Conservation (phyloP, 2,888 invertebrate genomes). For the Hirtodrosophila alboralis region DNA sequence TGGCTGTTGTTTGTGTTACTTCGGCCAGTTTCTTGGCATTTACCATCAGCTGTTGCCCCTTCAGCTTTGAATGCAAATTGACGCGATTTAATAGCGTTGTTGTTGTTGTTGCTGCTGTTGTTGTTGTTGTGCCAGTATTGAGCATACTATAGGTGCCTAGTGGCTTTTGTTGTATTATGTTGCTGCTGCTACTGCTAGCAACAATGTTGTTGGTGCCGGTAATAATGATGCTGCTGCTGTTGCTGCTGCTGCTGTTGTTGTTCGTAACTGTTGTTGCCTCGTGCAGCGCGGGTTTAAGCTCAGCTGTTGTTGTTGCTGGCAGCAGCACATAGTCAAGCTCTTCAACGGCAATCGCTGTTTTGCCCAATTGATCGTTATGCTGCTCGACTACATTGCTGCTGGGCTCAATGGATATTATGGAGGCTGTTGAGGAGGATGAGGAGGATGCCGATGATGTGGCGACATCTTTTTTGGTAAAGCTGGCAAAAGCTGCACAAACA, state of each 20-base stretch:
- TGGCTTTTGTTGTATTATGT: constrained; percentile 16
- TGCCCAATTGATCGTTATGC: constrained; percentile 34
- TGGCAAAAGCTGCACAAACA: constrained; percentile 50
- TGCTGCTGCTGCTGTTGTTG: constrained; percentile 18
- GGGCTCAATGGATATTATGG: constrained; percentile 68
- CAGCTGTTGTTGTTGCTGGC: constrained; percentile 59
- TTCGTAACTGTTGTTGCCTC: constrained; percentile 34
- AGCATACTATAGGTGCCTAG: constrained; percentile 59
- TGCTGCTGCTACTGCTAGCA: constrained; percentile 6
- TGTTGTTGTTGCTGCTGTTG: constrained; percentile 24
- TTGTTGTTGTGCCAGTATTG: constrained; percentile 35
- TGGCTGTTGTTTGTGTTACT: constrained; percentile 86
- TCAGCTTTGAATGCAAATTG: constrained; percentile 62
- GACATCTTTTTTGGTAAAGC: constrained; percentile 73
- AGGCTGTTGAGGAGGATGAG: constrained; percentile 62
- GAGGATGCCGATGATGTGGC: constrained; percentile 54
- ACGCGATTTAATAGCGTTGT: constrained; percentile 64
- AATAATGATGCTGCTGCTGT: constrained; percentile 2
- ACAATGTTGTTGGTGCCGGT: constrained; percentile 25
- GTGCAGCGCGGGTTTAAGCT: constrained; percentile 39
- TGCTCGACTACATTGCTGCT: constrained; percentile 18
- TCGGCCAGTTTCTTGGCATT: constrained; percentile 83
- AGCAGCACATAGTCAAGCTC: constrained; percentile 64
- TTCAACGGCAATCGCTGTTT: constrained; percentile 38
- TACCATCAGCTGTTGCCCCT: constrained; percentile 73